Base-by-base conservation (phyloP, 2,888 invertebrate species). In the Phyllotreta cruciferae region DNA sequence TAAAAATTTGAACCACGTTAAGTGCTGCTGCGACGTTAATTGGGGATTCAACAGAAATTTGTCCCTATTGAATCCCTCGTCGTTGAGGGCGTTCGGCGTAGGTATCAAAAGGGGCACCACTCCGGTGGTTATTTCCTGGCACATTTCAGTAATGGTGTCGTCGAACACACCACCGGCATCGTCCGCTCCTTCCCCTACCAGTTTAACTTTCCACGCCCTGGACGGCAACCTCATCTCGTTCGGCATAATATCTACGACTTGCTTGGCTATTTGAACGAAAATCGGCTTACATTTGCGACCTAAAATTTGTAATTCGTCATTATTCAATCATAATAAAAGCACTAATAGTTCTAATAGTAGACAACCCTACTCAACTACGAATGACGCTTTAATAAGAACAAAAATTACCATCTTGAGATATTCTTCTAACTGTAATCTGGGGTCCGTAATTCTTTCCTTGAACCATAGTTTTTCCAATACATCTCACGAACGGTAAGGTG, bases 121-220 rank as follows among this genome's bases (percentile, higher is more conserved):
- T 1, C 85, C 86, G 36, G 82, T 82, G 39, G 85, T 84, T 36
- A 88, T 82, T 77, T 88, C 88, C 76, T 84, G 82, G 73, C 88
- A 88, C 86, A 88, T 87, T 77, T 88, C 87, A 0, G 88, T 88
- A 45, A 88, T 87, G 2, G 87, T 88, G 73, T 88, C 88, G 77
- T 88, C 88, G 78, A 88, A 88, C 14, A 88, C 88, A 3, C 88
- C 88, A 0, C 88, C 88, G 1, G 88, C 88, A 78, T 88, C 88
- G 75, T 88, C 88, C 0, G 88, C 88, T 0, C 88, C 88, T 78
- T 88, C 88, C 0, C 87, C 88, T 6, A 88, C 83, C 36, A 88
- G 78, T 75, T 87, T 87, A 55, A 85, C 85, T 79, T 88, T 88
- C 88, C 88, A 88, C 1, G 88, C 88, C 52, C 88, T 77, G 0